Conservation (phyloP, 2,797 vertebrate genomes). For the Spinus pinus region DNA sequence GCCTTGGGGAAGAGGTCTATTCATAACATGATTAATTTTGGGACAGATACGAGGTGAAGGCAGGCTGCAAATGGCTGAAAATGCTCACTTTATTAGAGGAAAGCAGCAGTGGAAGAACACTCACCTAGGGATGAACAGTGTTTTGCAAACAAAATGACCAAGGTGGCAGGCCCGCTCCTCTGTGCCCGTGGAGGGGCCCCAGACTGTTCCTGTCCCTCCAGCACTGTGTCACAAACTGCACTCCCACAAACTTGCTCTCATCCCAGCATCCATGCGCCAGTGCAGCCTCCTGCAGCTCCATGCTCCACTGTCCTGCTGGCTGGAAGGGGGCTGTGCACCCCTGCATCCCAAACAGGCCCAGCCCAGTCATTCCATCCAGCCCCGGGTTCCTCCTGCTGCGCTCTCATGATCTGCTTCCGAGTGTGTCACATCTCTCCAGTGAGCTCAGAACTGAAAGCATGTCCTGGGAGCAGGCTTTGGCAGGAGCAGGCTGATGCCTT, state of each 20-base stretch:
- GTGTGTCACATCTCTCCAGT: slow-evolving; percentile 18
- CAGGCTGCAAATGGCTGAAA: slow-evolving; percentile 8
- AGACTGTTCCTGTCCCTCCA: slow-evolving; percentile 24
- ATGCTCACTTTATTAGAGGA: neutral
- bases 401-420: slow-evolving; percentile 41
- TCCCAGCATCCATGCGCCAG: slow-evolving; percentile 47
- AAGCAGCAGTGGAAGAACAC: neutral
- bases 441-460: slow-evolving; percentile 44
- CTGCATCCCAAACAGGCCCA: neutral
- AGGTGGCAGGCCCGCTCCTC: neutral
- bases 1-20: neutral
- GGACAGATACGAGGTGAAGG: neutral
- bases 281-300: slow-evolving; percentile 50
- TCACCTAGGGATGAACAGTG: neutral
- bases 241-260: slow-evolving; percentile 57
- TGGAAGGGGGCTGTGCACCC: neutral
- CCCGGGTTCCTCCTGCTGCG: neutral
- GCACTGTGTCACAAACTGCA: slow-evolving; percentile 64
- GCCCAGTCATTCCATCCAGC: slow-evolving; percentile 22
- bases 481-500: slow-evolving; percentile 36
- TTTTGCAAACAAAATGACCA: neutral
- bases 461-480: neutral
- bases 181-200: neutral
- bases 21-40: neutral
- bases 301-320: slow-evolving; percentile 25